Evolutionary conservation across 2,113 vertebrate genomes (phyloP).

Genomic region (Megatriorchis doriae): DNA sequence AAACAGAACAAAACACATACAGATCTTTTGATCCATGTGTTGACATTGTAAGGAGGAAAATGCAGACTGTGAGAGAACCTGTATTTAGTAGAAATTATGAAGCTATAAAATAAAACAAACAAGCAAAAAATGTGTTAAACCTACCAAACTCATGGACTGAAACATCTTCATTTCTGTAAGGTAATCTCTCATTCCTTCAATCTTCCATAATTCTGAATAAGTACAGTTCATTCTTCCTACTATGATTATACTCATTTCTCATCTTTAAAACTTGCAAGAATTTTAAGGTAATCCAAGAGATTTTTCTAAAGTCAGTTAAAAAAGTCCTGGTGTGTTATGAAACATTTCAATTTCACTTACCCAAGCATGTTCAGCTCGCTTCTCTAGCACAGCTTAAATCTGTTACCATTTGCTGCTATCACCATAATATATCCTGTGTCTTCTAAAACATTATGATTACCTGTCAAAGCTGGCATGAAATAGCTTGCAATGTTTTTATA

Average conservation of each 20-base stretch:
- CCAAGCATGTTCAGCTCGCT: background rate
- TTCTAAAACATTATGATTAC: constrained; percentile 48
- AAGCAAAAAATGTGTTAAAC: background rate
- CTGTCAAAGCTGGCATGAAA: constrained; percentile 67
- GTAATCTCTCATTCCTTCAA: background rate
- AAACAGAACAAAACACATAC: background rate
- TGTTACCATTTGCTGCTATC: background rate
- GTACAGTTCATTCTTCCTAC: background rate
- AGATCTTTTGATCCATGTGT: background rate
- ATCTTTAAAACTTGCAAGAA: background rate
- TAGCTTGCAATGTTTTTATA: constrained; percentile 54
- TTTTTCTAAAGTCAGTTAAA: background rate
- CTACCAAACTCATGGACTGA: background rate
- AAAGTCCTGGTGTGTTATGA: background rate
- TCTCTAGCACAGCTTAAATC: background rate
- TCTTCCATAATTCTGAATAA: background rate
- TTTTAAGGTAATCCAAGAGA: background rate
- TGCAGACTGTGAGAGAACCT: background rate
- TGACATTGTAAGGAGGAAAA: background rate
- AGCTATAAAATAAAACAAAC: background rate
- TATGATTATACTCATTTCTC: background rate
- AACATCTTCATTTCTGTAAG: background rate
- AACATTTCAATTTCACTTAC: constrained; percentile 41
- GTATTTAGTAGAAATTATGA: background rate
- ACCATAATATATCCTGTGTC: background rate